Evolutionary conservation across 2,113 vertebrate genomes (phyloP).

Genomic region (Sinocyclocheilus maitianheensis): DNA sequence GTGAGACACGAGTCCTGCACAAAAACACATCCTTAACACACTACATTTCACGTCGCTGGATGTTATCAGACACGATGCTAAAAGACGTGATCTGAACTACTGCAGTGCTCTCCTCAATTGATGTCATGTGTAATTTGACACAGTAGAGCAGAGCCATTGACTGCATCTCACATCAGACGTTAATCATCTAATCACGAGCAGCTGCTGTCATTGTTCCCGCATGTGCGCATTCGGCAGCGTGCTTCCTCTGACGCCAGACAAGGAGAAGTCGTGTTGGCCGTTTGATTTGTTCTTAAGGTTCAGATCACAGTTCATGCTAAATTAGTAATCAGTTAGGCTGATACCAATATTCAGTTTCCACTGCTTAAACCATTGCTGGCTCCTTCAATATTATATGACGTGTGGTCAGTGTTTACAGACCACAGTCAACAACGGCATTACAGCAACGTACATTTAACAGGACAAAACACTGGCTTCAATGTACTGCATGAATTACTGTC

Average conservation of each 20-base stretch:
- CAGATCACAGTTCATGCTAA: neutral
- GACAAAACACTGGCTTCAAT: neutral
- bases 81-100: constrained; percentile 61
- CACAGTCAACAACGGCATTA: neutral
- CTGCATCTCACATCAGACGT: neutral
- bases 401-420: neutral
- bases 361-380: neutral
- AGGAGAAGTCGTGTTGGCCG: neutral
- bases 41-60: constrained; percentile 49
- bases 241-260: neutral
- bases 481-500: neutral
- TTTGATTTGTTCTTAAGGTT: neutral
- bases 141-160: constrained; percentile 11
- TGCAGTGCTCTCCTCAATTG: neutral
- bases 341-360: neutral
- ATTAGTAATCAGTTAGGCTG: neutral
- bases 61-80: constrained; percentile 54
- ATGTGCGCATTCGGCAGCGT: neutral
- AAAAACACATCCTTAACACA: constrained; percentile 34
- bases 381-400: neutral
- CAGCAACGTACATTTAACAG: neutral
- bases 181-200: neutral
- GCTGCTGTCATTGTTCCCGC: neutral
- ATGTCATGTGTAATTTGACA: constrained; percentile 22
- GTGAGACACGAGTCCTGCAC: constrained; percentile 95